phyloP scores from a whole-genome alignment of 2,113 vertebrate species.

The Sorex fumeus region DNA sequence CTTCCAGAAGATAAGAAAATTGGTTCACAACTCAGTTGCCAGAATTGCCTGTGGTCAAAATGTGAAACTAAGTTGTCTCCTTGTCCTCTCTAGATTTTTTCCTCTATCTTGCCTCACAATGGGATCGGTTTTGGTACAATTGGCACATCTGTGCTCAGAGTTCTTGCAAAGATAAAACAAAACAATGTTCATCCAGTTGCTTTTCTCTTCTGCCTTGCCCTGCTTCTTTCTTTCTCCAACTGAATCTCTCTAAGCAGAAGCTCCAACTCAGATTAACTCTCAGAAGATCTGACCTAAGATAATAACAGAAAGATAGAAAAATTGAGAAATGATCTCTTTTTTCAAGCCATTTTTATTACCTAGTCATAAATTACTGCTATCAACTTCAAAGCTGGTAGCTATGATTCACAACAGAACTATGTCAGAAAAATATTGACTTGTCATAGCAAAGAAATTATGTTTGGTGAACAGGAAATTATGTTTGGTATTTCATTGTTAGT shows the following conservation, averaged over 20 bases:
- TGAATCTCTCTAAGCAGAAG: constrained; percentile 21
- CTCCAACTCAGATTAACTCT: constrained; percentile 43
- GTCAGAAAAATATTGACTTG: constrained; percentile 54
- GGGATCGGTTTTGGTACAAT: not conserved
- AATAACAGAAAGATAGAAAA: constrained; percentile 40
- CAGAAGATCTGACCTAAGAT: constrained; percentile 14
- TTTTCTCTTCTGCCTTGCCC: not conserved
- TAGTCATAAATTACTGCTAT: constrained; percentile 49
- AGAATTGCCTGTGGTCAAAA: not conserved
- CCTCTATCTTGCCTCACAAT: not conserved
- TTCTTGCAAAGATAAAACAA: not conserved
- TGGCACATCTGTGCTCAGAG: not conserved
- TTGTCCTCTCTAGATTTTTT: not conserved
- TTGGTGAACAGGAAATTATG: constrained; percentile 55
- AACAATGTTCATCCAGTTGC: not conserved
- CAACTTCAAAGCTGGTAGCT: constrained; percentile 58
- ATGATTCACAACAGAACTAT: constrained; percentile 58
- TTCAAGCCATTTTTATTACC: constrained; percentile 60
- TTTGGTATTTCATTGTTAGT: constrained; percentile 36
- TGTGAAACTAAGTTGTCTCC: not conserved
- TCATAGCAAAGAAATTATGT: constrained; percentile 45
- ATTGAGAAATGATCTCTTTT: constrained; percentile 59
- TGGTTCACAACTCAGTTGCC: not conserved
- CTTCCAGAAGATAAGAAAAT: not conserved
- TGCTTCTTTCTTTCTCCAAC: not conserved